These are phyloP conservation scores for Diadegma fenestrale DNA, from an alignment of 2,888 invertebrate genomes.

Conservation along the genomic window DNA sequence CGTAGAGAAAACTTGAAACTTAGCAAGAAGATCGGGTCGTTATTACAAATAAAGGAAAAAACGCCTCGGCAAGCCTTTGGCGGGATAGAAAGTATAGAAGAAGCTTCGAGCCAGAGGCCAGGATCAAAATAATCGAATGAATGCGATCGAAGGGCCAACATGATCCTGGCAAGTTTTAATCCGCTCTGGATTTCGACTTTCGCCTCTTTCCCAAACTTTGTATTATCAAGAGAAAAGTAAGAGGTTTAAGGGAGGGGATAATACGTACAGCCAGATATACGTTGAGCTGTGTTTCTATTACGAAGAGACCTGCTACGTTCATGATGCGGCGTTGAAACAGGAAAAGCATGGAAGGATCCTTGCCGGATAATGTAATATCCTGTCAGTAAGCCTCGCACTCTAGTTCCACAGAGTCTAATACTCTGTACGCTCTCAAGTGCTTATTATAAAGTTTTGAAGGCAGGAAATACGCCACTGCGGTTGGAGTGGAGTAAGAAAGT, in stretches of 20 bases:
- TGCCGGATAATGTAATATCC: conserved; percentile 45
- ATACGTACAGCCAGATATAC: conserved; percentile 5
- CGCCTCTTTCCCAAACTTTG: conserved; percentile 32
- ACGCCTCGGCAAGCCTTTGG: conserved; percentile 21
- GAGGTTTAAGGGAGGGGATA: conserved; percentile 5
- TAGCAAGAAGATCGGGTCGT: conserved; percentile 47
- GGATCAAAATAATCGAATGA: conserved; percentile 57
- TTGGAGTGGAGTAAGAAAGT: background rate
- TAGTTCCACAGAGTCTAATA: conserved; percentile 30
- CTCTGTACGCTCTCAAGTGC: conserved; percentile 18
- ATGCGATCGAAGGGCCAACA: conserved; percentile 23
- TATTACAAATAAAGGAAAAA: conserved; percentile 44
- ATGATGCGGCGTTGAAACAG: conserved; percentile 34
- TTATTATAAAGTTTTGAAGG: conserved; percentile 49
- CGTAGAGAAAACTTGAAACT: conserved; percentile 57
- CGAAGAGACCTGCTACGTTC: conserved; percentile 14
- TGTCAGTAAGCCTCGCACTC: conserved; percentile 22
- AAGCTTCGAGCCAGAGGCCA: conserved; percentile 28
- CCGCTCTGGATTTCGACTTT: conserved; percentile 54
- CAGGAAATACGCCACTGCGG: background rate
- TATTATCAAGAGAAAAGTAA: conserved; percentile 14
- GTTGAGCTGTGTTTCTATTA: background rate
- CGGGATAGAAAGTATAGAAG: conserved; percentile 30
- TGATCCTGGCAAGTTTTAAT: conserved; percentile 57
- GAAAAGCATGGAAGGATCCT: conserved; percentile 36